Base-by-base conservation (phyloP, 2,113 vertebrate species). In the Antennarius striatus region DNA sequence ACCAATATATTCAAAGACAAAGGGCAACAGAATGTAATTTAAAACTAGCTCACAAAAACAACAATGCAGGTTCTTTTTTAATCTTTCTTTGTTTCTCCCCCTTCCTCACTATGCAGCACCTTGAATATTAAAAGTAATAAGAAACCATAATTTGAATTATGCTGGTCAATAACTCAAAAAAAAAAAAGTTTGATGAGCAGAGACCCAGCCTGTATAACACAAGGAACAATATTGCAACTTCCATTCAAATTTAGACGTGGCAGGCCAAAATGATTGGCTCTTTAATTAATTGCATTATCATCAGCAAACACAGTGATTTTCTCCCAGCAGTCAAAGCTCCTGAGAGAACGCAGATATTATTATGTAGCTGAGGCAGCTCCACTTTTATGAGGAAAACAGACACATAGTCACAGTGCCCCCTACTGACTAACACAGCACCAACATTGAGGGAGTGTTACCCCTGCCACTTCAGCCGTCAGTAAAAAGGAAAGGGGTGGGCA, bases 261-360 rank as follows among this genome's bases (percentile, higher is more conserved):
- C n/a, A 13, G 84, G 83, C 86, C 76, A 86, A 87, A 88, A 83
- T 87, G 85, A 91, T 91, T 89, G 88, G 82, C 82, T 88, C 82
- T 86, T 88, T 88, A 89, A 91, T 87, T 87, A 90, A 91, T 91
- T 88, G 86, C 86, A 91, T 88, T 89, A 91, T 90, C 89, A 86
- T 90, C 86, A 83, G 86, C 88, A 90, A 91, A 91, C 88, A 89
- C 88, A 86, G 84, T 78, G 87, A 86, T 88, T 89, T 86, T 85
- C 83, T 83, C 73, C 72, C 71, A 60, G 71, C 73, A 59, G 15
- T 75, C 72, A 88, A 89, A 84, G 85, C 87, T 88, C 86, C 87
- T 84, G 89, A 88, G 86, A 87, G 66, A 83, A 86, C 74, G 63
- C 83, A 85, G 86, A 88, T 88, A 86, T 85, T 75, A 87, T 79